Conservation (phyloP, 2,113 vertebrate genomes). For the Athene cunicularia region DNA sequence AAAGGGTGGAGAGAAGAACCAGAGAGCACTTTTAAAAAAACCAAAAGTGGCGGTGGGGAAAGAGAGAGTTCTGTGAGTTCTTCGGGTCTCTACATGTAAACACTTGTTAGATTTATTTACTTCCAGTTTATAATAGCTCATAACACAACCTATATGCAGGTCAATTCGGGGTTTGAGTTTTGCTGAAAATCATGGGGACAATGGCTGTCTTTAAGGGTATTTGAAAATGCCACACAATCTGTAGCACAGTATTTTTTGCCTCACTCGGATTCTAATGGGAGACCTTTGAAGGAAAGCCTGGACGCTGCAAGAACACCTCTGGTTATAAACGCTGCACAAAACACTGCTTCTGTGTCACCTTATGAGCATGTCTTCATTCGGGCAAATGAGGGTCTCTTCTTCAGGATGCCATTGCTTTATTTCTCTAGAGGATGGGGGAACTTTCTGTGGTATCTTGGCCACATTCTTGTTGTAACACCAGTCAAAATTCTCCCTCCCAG, state of each 20-base stretch:
- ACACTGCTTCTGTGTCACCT: background rate
- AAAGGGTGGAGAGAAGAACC: background rate
- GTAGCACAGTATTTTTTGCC: background rate
- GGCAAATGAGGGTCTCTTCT: background rate
- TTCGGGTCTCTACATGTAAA: background rate
- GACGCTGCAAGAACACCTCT: background rate
- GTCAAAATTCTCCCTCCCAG: background rate
- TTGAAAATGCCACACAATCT: background rate
- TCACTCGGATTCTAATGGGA: background rate
- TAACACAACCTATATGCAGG: background rate
- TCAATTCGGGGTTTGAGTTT: background rate
- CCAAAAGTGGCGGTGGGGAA: background rate
- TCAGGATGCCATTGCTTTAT: background rate
- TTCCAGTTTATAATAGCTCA: background rate
- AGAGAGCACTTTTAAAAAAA: background rate
- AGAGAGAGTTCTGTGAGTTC: background rate
- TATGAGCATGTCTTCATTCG: background rate
- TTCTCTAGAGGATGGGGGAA: background rate
- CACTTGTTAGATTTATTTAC: background rate
- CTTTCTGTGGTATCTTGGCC: background rate
- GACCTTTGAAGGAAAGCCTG: background rate
- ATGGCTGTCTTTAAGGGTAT: background rate
- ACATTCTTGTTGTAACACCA: background rate
- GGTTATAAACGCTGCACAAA: background rate
- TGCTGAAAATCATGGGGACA: slow-evolving; percentile 14